These are phyloP conservation scores for Ridgeia piscesae DNA, from an alignment of 1,140 invertebrate genomes.

Conservation along the genomic window DNA sequence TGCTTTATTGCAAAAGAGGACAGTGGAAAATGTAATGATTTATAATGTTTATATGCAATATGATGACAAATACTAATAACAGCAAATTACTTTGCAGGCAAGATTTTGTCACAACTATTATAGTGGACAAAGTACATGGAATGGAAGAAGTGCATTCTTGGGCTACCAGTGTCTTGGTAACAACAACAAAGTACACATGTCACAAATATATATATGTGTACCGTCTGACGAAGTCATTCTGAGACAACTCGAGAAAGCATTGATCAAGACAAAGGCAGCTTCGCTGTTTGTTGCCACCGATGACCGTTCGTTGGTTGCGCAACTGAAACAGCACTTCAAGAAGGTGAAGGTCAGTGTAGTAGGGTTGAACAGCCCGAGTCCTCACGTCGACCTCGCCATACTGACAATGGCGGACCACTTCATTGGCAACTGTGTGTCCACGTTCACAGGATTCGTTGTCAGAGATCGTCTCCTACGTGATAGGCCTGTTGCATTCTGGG, in stretches of 20 bases:
- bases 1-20: no score
- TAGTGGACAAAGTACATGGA: slow-evolving; percentile 50
- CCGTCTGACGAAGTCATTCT: slow-evolving; percentile 73
- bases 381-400: slow-evolving; percentile 88
- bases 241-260: slow-evolving; percentile 69
- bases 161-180: slow-evolving; percentile 97
- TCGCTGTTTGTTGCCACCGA: slow-evolving; percentile 91
- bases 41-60: no score
- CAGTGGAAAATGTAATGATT: no score
- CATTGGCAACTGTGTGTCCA: slow-evolving; percentile 96
- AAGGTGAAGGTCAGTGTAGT: slow-evolving; percentile 65
- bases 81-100: not conserved
- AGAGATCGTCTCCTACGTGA: slow-evolving; percentile 81
- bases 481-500: slow-evolving; percentile 87
- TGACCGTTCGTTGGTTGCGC: slow-evolving; percentile 75
- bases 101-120: not conserved
- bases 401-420: slow-evolving; percentile 87
- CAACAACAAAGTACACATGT: slow-evolving; percentile 71
- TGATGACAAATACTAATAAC: no score
- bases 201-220: slow-evolving; percentile 58
- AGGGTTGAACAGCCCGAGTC: slow-evolving; percentile 68
- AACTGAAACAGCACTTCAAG: slow-evolving; percentile 58
- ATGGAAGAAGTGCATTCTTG: slow-evolving; percentile 77
- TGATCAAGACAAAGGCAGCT: slow-evolving; percentile 72
- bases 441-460: slow-evolving; percentile 90